phyloP scores from a whole-genome alignment of 2,113 vertebrate species.

The Hippocampus barbouri region DNA sequence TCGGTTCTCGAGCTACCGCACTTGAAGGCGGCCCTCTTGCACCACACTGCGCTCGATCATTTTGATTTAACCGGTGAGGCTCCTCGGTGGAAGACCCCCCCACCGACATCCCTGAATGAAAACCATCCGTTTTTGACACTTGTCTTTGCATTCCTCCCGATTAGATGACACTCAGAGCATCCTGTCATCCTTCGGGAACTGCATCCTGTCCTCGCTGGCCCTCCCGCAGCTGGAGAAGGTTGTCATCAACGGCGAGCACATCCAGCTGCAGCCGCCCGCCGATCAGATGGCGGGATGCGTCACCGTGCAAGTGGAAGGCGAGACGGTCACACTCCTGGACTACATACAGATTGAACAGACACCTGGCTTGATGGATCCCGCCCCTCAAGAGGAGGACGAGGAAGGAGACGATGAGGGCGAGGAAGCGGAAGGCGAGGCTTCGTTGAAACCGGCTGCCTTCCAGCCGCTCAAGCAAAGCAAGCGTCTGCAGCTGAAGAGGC shows the following conservation, averaged over 20 bases:
- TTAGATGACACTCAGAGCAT: slow-evolving; percentile 59
- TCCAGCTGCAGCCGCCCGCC: slow-evolving; percentile 34
- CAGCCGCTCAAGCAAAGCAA: slow-evolving; percentile 68
- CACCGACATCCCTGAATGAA: background rate
- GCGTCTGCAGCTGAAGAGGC: slow-evolving; percentile 53
- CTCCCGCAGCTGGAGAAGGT: slow-evolving; percentile 66
- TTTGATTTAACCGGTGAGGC: slow-evolving; percentile 53
- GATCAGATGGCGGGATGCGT: slow-evolving; percentile 52
- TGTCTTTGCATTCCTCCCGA: background rate
- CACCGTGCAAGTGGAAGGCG: slow-evolving; percentile 63
- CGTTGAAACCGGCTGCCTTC: slow-evolving; percentile 54
- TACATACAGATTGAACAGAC: slow-evolving; percentile 60
- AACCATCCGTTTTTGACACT: background rate
- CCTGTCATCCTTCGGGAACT: slow-evolving; percentile 64
- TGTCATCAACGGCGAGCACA: slow-evolving; percentile 48
- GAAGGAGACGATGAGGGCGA: too few species aligned
- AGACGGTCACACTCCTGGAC: slow-evolving; percentile 63
- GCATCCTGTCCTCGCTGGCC: slow-evolving; percentile 68
- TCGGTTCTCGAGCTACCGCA: slow-evolving; percentile 56
- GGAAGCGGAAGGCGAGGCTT: background rate
- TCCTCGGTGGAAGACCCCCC: background rate
- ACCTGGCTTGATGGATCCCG: slow-evolving; percentile 15
- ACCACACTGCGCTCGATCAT: slow-evolving; percentile 56
- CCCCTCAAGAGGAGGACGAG: background rate
- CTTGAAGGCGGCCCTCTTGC: slow-evolving; percentile 58